Base-by-base conservation (phyloP, 2,888 invertebrate species). In the Cerastis leucographa region DNA sequence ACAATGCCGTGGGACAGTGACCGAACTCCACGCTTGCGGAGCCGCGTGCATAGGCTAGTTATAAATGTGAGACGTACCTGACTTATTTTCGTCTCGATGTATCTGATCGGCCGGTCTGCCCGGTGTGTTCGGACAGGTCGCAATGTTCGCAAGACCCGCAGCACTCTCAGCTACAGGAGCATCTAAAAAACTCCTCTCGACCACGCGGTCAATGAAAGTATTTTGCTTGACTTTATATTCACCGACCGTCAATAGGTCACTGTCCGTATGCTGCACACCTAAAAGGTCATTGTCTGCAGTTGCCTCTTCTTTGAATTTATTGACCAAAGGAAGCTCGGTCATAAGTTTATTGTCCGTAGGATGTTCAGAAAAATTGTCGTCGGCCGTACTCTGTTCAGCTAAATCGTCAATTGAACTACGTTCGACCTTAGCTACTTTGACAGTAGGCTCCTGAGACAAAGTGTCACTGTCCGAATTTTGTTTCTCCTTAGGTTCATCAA, bases 21-120 rank as follows among this genome's bases (percentile, higher is more conserved):
- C n/a, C n/a, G n/a, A n/a, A n/a, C n/a, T n/a, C n/a, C n/a, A n/a
- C n/a, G n/a, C n/a, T n/a, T n/a, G n/a, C n/a, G n/a, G n/a, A n/a
- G n/a, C n/a, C n/a, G n/a, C n/a, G n/a, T n/a, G n/a, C n/a, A n/a
- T n/a, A n/a, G n/a, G n/a, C n/a, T n/a, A n/a, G n/a, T n/a, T n/a
- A n/a, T n/a, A 35, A 44, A 51, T 1, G 2, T 14, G 29, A 29
- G 4, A 71, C 80, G 1, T 80, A 80, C 49, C 46, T 62, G 81
- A 54, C 19, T 40, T 54, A 54, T 8, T 19, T 19, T 62, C 29
- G 19, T 19, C 44, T 19, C 25, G 35, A 19, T n/a, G 51, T 49
- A 17, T 59, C 49, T 22, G 42, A 14, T 49, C 29, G 19, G 4
- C 8, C 22, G 51, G 22, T 4, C 51, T 22, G 51, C 22, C 11